Evolutionary conservation across 2,888 invertebrate species (phyloP).

Genomic region (Drosophila acutilabella): DNA sequence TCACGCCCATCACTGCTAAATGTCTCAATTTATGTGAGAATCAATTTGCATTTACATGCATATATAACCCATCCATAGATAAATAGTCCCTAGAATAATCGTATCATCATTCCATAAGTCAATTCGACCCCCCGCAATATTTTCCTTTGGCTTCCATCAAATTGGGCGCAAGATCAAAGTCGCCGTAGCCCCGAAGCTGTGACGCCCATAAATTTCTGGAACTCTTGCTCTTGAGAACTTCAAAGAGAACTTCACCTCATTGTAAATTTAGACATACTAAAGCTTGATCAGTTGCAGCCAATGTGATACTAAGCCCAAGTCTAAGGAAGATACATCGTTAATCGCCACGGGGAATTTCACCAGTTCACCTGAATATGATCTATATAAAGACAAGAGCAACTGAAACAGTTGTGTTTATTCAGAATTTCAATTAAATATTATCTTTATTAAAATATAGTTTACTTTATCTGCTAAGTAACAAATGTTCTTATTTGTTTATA

Average conservation of each 20-base stretch:
- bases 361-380: not conserved
- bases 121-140: slow-evolving; percentile 8
- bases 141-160: slow-evolving; percentile 39
- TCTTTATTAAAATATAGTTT: no score
- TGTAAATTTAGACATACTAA: slow-evolving; percentile 42
- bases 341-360: slow-evolving; percentile 36
- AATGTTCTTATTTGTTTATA: no score
- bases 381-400: not conserved
- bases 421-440: not conserved
- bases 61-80: slow-evolving; percentile 1
- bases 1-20: slow-evolving; percentile 49
- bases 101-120: slow-evolving; percentile 48
- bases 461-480: no score
- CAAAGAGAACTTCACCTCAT: slow-evolving; percentile 32
- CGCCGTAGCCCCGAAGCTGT: slow-evolving; percentile 38
- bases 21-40: slow-evolving; percentile 72
- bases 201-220: slow-evolving; percentile 49
- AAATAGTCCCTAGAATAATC: slow-evolving; percentile 10
- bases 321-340: slow-evolving; percentile 53
- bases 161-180: slow-evolving; percentile 41
- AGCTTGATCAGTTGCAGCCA: slow-evolving; percentile 36
- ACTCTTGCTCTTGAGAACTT: slow-evolving; percentile 44
- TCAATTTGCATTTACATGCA: slow-evolving; percentile 40
- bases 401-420: not conserved
- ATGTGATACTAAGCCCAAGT: slow-evolving; percentile 15